Evolutionary conservation across 2,797 vertebrate species (phyloP).

Genomic region (Pterois miles): DNA sequence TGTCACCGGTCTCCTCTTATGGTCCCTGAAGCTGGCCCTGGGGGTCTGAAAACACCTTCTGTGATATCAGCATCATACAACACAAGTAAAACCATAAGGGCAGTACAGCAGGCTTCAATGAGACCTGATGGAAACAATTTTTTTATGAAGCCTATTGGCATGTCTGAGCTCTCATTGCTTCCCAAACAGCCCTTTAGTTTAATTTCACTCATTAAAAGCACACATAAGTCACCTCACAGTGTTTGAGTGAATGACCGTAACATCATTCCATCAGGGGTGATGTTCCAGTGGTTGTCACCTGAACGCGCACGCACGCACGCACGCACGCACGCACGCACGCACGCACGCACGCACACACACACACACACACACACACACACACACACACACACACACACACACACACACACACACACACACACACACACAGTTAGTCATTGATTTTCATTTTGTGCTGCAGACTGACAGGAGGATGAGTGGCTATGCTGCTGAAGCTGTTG

Average conservation of each 20-base stretch:
- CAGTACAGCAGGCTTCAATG: neutral
- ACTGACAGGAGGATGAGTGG: neutral
- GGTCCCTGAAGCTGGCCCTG: neutral
- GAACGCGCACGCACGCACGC: too few relatives aligned
- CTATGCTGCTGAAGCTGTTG: neutral
- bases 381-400: neutral
- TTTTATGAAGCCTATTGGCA: constrained; percentile 8
- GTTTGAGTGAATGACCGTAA: neutral
- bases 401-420: neutral
- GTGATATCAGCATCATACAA: neutral
- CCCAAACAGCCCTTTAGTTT: too few relatives aligned
- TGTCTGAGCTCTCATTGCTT: neutral
- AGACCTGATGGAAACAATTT: neutral
- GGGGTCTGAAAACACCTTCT: neutral
- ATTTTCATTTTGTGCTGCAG: constrained; percentile 30
- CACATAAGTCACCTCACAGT: neutral
- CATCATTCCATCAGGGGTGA: neutral
- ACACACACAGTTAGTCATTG: constrained; percentile 7
- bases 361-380: neutral
- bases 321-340: neutral
- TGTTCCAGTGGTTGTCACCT: neutral
- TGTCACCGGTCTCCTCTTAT: neutral
- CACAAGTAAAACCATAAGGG: neutral
- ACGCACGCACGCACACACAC: neutral
- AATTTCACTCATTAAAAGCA: neutral